A percentile compares a stretch with the other conserved stretches of the same genome.
These are phyloP conservation scores for Carassius gibelio DNA, from an alignment of 2,113 vertebrate genomes.

Conservation along the genomic window DNA sequence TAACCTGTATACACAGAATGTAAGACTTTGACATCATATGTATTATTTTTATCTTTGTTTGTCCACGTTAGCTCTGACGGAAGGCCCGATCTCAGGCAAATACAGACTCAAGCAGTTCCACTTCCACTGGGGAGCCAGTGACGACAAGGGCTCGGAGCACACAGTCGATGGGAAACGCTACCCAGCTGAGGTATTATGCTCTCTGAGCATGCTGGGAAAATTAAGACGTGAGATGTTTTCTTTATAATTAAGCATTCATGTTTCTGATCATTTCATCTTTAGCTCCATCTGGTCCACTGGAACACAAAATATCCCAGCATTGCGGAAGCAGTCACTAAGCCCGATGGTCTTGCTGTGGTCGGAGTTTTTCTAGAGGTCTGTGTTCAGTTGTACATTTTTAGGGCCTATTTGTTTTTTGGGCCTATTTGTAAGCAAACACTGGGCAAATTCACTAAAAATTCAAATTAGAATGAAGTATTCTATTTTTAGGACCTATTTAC, in stretches of 20 bases:
- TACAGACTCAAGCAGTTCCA: conserved; percentile 93
- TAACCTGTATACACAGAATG: background rate
- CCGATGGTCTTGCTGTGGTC: conserved; percentile 80
- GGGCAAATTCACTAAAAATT: background rate
- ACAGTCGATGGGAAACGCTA: conserved; percentile 81
- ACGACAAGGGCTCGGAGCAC: conserved; percentile 90
- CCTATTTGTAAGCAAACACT: background rate
- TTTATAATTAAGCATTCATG: background rate
- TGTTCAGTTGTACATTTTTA: conserved; percentile 10
- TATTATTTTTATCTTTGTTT: conserved; percentile 51
- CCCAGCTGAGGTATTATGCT: conserved; percentile 82
- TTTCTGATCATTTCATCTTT: conserved; percentile 9
- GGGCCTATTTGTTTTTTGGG: background rate
- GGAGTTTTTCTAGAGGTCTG: conserved; percentile 90
- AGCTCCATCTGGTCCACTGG: conserved; percentile 99
- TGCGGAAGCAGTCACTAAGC: conserved; percentile 73
- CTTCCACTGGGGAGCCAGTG: conserved; percentile 92
- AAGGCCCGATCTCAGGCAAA: conserved; percentile 80
- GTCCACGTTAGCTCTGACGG: conserved; percentile 78
- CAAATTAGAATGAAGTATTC: too few species aligned
- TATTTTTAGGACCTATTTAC: too few species aligned
- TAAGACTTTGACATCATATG: background rate
- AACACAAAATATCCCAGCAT: conserved; percentile 89
- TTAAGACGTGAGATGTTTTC: background rate
- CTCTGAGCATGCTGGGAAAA: background rate